phyloP scores from a whole-genome alignment of 2,888 invertebrate species.

The Lochmaea crataegi region DNA sequence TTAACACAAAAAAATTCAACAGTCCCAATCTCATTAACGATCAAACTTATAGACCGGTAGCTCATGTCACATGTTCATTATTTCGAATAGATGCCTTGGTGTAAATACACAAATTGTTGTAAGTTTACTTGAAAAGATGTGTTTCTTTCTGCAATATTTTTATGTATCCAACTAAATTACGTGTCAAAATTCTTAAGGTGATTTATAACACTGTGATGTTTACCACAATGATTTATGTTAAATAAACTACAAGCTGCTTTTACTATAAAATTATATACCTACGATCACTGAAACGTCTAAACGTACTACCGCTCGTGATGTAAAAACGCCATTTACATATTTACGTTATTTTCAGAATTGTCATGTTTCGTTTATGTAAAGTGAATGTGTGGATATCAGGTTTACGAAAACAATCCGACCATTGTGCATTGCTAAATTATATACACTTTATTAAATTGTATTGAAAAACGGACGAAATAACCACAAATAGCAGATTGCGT shows the following conservation, averaged over 20 bases:
- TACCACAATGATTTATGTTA: neutral
- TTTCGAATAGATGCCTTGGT: too few species aligned
- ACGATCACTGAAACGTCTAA: constrained; percentile 2
- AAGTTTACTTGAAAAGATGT: too few species aligned
- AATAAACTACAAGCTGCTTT: neutral
- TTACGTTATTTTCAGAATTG: neutral
- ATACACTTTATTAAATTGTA: neutral
- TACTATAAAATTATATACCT: neutral
- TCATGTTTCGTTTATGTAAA: neutral
- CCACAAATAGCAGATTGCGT: too few species aligned
- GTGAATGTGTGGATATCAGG: neutral
- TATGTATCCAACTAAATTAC: too few species aligned
- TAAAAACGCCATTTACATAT: neutral
- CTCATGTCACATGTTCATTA: too few species aligned
- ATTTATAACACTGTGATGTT: neutral
- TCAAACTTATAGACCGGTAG: too few species aligned
- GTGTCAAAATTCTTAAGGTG: neutral
- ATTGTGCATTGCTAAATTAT: neutral
- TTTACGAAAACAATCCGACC: neutral
- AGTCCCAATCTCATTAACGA: too few species aligned
- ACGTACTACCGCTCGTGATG: neutral
- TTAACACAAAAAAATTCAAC: too few species aligned
- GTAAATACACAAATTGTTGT: too few species aligned
- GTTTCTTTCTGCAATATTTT: too few species aligned
- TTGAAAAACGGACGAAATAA: constrained; percentile 4